Evolutionary conservation across 2,797 vertebrate genomes (phyloP).

Genomic region (Mormyrops boulengeri): DNA sequence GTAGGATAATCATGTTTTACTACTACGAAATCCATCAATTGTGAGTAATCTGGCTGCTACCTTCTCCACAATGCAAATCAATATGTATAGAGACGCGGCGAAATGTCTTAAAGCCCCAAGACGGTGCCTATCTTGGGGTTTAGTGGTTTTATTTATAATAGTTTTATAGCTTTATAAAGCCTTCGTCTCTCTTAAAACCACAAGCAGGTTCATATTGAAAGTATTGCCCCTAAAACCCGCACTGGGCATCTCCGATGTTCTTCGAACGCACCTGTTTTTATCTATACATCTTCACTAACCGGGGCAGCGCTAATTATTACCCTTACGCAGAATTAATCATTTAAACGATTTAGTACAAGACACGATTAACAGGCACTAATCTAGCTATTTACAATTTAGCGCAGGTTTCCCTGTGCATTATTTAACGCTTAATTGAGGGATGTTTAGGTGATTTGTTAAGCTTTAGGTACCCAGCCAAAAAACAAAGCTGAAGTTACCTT

Average conservation of each 20-base stretch:
- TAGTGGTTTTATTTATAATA: neutral
- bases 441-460: neutral
- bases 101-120: neutral
- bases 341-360: neutral
- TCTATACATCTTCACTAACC: neutral
- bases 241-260: neutral
- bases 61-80: neutral
- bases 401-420: neutral
- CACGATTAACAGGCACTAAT: neutral
- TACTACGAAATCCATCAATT: neutral
- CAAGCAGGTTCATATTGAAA: neutral
- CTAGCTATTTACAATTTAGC: conserved; percentile 5
- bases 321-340: neutral
- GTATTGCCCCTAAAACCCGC: neutral
- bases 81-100: neutral
- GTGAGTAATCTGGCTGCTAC: neutral
- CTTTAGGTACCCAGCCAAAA: neutral
- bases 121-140: neutral
- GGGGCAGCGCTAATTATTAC: neutral
- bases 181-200: neutral
- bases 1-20: neutral
- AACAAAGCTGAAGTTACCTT: neutral
- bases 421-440: neutral
- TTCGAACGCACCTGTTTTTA: neutral
- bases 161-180: neutral